These are phyloP conservation scores for Lytechinus variegatus DNA, from an alignment of 35 echinoderm and acorn worm genomes.

Conservation along the genomic window DNA sequence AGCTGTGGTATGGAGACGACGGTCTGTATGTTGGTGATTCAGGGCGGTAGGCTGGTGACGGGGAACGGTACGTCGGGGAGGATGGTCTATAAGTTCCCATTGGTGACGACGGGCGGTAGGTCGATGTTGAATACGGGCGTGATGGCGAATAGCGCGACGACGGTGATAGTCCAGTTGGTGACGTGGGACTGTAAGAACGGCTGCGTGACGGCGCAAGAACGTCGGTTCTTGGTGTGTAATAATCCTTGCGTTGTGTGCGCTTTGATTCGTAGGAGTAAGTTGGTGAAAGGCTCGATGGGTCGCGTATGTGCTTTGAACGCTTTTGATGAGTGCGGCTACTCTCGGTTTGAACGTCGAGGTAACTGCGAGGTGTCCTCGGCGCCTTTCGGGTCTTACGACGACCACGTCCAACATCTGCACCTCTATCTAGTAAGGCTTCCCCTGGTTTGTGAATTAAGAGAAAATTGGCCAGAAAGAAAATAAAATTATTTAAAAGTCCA, in stretches of 20 bases:
- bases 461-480: no score
- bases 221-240: constrained; percentile 42
- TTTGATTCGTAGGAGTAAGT: constrained; percentile 5
- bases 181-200: constrained; percentile 59
- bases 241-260: constrained; percentile 11
- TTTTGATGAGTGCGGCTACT: constrained; percentile 49
- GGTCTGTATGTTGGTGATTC: constrained; percentile 35
- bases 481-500: no score
- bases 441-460: neutral
- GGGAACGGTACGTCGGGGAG: constrained; percentile 6
- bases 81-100: constrained; percentile 24
- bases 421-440: constrained; percentile 21
- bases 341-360: constrained; percentile 25
- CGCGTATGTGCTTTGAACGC: neutral
- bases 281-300: constrained; percentile 47
- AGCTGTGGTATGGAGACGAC: constrained; percentile 26
- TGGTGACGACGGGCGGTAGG: constrained; percentile 18
- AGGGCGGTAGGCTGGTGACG: constrained; percentile 23
- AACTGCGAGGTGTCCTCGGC: constrained; percentile 36
- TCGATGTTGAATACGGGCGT: neutral
- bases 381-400: constrained; percentile 31
- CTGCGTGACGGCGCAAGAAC: constrained; percentile 44
- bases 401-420: constrained; percentile 22
- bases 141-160: constrained; percentile 47
- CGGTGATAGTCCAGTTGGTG: constrained; percentile 21